Base-by-base conservation (phyloP, 1,140 invertebrate genomes). In the Cherax quadricarinatus region DNA sequence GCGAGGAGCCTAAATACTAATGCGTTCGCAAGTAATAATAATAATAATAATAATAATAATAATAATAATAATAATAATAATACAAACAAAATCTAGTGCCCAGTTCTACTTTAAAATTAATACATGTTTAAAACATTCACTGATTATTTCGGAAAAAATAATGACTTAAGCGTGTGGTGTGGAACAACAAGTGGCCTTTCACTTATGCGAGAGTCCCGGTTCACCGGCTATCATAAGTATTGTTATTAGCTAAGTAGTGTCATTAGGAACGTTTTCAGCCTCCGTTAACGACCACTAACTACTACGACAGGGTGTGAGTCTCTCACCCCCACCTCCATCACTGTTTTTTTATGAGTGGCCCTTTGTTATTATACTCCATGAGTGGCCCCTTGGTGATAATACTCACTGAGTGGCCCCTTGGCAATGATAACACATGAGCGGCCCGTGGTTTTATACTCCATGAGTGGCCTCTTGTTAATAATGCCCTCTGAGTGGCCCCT, bases 241-340 rank as follows among this genome's bases (percentile, higher is more conserved):
- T 12, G 62, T 60, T 66, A 85, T 85, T 85, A 85, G 60, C 14
- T 85, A 85, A 85, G 60, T 85, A 41, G 70, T 85, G 83, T 85
- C 83, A 66, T 85, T 85, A 85, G 83, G 30, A 62, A 48, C 30
- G 83, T 85, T 85, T 48, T 41, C 83, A 53, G 83, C 14, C 62
- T 60, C 21, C 16, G 62, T 70, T 85, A 85, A 66, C 83, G 83
- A 62, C 5, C 18, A 62, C 18, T 48, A 85, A 70, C 60, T 62
- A 70, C 60, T 62, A 85, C 60, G 48, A 70, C 60, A 14, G 83
- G 62, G 83, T 85, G 83, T 85, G 21, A 66, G 60, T 41, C 60
- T 85, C 60, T 85, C 83, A 57, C 83, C 53, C 30, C 70, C 83
- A 84, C 48, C 82, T 49, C 51, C 82, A 84, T 84, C 62, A 84